Percentiles rank a stretch among this genome's conserved stretches.
phyloP scores from a whole-genome alignment of 1,140 invertebrate genomes.

The Drosophila eugracilis region DNA sequence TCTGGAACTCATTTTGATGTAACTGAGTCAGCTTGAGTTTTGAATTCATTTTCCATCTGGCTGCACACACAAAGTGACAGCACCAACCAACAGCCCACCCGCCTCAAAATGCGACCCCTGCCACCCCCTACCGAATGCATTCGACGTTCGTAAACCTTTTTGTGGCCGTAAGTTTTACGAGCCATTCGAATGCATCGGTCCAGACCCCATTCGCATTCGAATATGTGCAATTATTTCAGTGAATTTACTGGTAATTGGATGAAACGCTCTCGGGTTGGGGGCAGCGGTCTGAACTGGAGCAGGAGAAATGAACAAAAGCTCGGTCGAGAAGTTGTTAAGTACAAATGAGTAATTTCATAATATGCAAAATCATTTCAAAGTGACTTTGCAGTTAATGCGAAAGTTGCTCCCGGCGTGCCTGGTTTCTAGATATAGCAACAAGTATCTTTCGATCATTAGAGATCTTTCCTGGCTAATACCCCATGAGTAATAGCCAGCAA shows the following conservation, averaged over 20 bases:
- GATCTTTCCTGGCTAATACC: conserved; percentile 31
- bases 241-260: conserved; percentile 64
- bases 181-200: conserved; percentile 25
- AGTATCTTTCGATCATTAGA: conserved; percentile 17
- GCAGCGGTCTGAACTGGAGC: conserved; percentile 11
- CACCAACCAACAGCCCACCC: neutral
- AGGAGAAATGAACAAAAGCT: conserved; percentile 22
- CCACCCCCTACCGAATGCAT: conserved; percentile 14
- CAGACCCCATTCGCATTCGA: conserved; percentile 43
- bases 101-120: neutral
- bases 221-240: conserved; percentile 73
- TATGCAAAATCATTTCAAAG: conserved; percentile 23
- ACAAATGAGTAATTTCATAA: conserved; percentile 25
- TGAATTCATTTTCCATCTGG: conserved; percentile 78
- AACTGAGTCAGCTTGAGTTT: conserved; percentile 49
- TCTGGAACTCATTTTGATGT: conserved; percentile 25
- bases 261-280: conserved; percentile 2
- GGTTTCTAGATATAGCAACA: conserved; percentile 3
- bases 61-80: conserved; percentile 67
- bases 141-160: conserved; percentile 31
- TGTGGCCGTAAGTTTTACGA: conserved; percentile 44
- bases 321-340: conserved; percentile 24
- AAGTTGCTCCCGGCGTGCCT: neutral
- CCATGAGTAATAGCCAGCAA: conserved; percentile 36
- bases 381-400: conserved; percentile 6